phyloP scores from a whole-genome alignment of 1,140 invertebrate species.

The Drosophila serrata region DNA sequence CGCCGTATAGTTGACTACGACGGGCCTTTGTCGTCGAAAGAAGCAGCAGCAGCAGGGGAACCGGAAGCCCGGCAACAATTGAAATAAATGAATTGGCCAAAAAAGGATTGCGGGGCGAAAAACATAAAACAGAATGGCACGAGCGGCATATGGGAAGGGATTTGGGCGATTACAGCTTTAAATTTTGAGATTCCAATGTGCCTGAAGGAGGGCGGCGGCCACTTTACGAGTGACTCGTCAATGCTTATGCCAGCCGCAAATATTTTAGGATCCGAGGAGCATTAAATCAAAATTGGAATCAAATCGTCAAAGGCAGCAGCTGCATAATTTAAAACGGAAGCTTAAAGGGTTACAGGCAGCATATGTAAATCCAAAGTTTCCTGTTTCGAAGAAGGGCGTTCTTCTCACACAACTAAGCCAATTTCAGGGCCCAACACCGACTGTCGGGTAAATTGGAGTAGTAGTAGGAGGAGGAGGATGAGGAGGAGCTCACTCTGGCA shows the following conservation, averaged over 20 bases:
- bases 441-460: too few relatives aligned
- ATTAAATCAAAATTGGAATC: slow-evolving; percentile 54
- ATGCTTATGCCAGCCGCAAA: slow-evolving; percentile 37
- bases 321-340: not conserved
- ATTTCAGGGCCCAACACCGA: slow-evolving; percentile 56
- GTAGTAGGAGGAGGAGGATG: slow-evolving; percentile 22
- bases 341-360: slow-evolving; percentile 14
- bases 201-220: slow-evolving; percentile 4
- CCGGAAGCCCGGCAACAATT: slow-evolving; percentile 70
- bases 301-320: slow-evolving; percentile 37
- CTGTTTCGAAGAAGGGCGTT: slow-evolving; percentile 3
- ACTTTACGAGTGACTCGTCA: slow-evolving; percentile 24
- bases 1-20: slow-evolving; percentile 63
- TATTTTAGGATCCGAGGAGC: not conserved
- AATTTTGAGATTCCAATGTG: slow-evolving; percentile 32
- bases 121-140: slow-evolving; percentile 66
- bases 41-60: slow-evolving; percentile 13
- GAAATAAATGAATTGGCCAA: slow-evolving; percentile 80
- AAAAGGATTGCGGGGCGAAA: slow-evolving; percentile 63
- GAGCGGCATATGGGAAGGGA: slow-evolving; percentile 9
- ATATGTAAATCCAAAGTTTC: slow-evolving; percentile 17
- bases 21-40: slow-evolving; percentile 10
- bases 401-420: slow-evolving; percentile 69
- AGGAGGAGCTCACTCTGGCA: slow-evolving; percentile 36
- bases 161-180: slow-evolving; percentile 23